Base-by-base conservation (phyloP, 2,797 vertebrate genomes). In the Anisognathus igniventris region DNA sequence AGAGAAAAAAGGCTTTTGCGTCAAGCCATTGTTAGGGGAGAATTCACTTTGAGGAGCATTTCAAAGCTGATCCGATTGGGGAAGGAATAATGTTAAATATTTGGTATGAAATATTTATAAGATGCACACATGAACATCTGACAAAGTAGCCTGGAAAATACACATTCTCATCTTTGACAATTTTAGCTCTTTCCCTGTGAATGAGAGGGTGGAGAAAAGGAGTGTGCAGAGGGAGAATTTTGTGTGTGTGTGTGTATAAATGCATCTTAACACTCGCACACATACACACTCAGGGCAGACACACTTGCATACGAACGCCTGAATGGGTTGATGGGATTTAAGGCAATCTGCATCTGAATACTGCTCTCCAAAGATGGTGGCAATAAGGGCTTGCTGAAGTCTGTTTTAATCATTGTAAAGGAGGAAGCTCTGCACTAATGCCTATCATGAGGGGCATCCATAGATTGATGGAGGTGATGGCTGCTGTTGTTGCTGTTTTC, bases 301-400 rank as follows among this genome's bases (percentile, higher is more conserved):
- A 75, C 96, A 93, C 94, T 86, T 96, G 91, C 25, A 12, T 82
- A 60, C 57, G 28, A 87, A 97, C 33, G 97, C 97, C 96, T 97
- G 97, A 97, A 95, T 76, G 94, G 92, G 86, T 97, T 98, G 98
- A 98, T 97, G 96, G 98, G 98, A 98, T 99, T 99, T 98, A 98
- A 95, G 92, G 83, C 97, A 97, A 99, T 99, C 98, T 99, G 98
- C 98, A 99, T 99, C 98, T 99, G 98, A 99, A 99, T 98, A 88
- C 97, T 82, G 92, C 95, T 96, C 96, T 96, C 97, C 97, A 96
- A 98, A 97, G 97, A 97, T 70, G 84, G 97, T 86, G 76, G 97
- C 97, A 96, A 92, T 80, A 73, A 97, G 96, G 97, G 97, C 96
- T 98, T 97, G 93, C 95, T 94, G 97, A 97, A 98, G 98, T 98